phyloP scores from a whole-genome alignment of 2,113 vertebrate species.

The Cebidichthys violaceus region DNA sequence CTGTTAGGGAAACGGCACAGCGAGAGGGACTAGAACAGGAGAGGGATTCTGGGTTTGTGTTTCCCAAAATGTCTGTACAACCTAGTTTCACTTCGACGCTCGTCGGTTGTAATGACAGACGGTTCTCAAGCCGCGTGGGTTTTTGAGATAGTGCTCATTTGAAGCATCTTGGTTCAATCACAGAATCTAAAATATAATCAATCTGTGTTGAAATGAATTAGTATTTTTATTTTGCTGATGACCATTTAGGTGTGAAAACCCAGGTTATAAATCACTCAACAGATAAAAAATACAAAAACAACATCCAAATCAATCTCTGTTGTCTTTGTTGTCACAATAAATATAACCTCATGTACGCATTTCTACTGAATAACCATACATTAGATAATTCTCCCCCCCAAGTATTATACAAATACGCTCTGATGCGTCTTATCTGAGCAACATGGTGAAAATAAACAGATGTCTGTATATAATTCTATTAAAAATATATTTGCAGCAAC shows the following conservation, averaged over 20 bases:
- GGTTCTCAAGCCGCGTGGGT: neutral
- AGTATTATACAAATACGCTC: slow-evolving; percentile 19
- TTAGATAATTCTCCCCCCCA: neutral
- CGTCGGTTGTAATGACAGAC: neutral
- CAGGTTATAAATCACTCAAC: slow-evolving; percentile 1
- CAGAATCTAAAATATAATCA: neutral
- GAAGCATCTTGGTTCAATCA: slow-evolving; percentile 7
- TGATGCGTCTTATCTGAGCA: neutral
- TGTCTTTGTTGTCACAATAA: neutral
- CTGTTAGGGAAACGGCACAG: slow-evolving; percentile 52
- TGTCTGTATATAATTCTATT: slow-evolving; percentile 17
- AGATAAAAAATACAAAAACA: slow-evolving; percentile 6
- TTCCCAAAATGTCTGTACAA: slow-evolving; percentile 60
- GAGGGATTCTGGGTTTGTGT: slow-evolving; percentile 26
- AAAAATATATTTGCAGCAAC: slow-evolving; percentile 35
- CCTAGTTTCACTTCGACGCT: slow-evolving; percentile 23
- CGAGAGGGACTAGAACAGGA: slow-evolving; percentile 36
- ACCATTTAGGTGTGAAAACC: neutral
- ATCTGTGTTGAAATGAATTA: neutral
- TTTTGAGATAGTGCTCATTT: neutral
- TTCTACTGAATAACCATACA: neutral
- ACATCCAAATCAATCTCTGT: neutral
- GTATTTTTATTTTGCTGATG: neutral
- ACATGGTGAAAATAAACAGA: slow-evolving; percentile 34
- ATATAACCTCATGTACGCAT: neutral